Evolutionary conservation across 1,140 invertebrate genomes (phyloP), one percentile per base, ranked within the genome.

Genomic region (Panulirus ornatus): DNA sequence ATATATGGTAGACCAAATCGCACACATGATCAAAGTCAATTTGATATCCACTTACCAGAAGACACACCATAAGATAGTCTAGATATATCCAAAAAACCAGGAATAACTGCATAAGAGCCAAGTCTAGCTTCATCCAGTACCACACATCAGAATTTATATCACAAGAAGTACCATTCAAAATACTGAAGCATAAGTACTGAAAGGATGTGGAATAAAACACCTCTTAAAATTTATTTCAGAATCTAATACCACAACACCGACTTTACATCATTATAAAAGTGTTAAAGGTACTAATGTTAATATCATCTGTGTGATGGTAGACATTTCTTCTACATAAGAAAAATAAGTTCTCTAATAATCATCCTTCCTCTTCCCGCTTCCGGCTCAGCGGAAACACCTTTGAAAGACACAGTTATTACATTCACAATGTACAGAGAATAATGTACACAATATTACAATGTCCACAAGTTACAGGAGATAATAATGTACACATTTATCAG

Each of bases 221-320:
- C 16, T 27, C 27, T 11, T 58, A 16, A 11, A 58, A 11, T 30
- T 66, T 30, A 66, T 66, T 66, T 66, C n/a, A 22, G 6, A 66
- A 3, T 66, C 58, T 76, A 76, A 47, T 27, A 47, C 40, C 38
- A 76, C 73, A 19, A 76, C 73, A 76, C 73, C n/a, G 6, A 76
- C 73, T 76, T 40, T 47, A 76, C 73, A 76, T 36, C 73, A 30
- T 76, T 76, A 76, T 76, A 76, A 76, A 76, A 76, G 73, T 76
- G 73, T 76, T 76, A 76, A 76, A 76, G 73, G 9, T 76, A 40
- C 73, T 76, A 27, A 40, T 0, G 38, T n/a, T n/a, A n/a, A 30
- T 47, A 76, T 47, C 42, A 8, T 42, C 16, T 44, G 38, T 47
- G 42, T 42, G 19, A 76, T n/a, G 1, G n/a, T 38, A 76, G 38